Conservation (phyloP, 1,140 invertebrate genomes). For the Solen grandis region DNA sequence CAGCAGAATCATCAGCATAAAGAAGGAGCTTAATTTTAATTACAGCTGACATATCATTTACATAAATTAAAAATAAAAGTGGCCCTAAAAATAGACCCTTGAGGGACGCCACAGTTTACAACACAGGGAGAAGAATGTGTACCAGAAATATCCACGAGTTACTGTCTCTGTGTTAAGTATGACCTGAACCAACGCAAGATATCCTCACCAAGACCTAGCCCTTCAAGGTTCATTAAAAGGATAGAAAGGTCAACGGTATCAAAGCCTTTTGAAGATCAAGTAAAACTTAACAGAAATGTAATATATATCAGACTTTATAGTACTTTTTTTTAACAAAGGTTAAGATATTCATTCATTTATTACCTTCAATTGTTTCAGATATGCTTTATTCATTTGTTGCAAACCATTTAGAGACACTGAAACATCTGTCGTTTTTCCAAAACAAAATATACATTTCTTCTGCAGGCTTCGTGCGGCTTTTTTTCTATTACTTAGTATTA, state of each 20-base stretch:
- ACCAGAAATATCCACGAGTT: constrained; percentile 10
- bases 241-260: constrained; percentile 7
- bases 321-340: too few species aligned
- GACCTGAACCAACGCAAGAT: background rate
- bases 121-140: background rate
- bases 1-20: background rate
- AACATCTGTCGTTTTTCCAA: too few species aligned
- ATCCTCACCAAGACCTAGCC: background rate
- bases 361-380: too few species aligned
- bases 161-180: background rate
- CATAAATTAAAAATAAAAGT: background rate
- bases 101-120: constrained; percentile 2
- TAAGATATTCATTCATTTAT: too few species aligned
- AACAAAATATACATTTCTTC: too few species aligned
- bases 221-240: background rate
- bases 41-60: background rate
- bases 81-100: constrained; percentile 5
- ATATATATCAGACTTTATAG: too few species aligned
- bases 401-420: too few species aligned
- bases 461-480: too few species aligned
- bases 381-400: too few species aligned
- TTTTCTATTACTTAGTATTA: too few species aligned
- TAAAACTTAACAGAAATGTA: too few species aligned
- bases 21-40: background rate
- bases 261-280: constrained; percentile 1